Conservation (phyloP, 1,140 invertebrate genomes). For the Drosophila navojoa region DNA sequence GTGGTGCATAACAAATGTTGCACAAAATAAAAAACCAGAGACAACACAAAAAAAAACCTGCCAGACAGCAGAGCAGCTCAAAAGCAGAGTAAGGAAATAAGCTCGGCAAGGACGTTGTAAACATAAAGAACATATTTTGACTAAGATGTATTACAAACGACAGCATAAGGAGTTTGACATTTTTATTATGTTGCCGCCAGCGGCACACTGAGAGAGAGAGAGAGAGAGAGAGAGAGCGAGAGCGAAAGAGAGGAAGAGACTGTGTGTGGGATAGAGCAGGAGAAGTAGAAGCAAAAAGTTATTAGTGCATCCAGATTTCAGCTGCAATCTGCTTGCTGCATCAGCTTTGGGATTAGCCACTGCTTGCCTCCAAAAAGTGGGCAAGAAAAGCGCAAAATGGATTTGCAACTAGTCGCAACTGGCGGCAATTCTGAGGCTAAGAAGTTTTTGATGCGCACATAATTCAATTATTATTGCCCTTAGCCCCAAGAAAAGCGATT, state of each 20-base stretch:
- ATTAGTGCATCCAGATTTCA: conserved; percentile 16
- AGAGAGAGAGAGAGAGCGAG: conserved; percentile 6
- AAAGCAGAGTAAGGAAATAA: conserved; percentile 36
- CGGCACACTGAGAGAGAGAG: conserved; percentile 11
- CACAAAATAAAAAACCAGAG: conserved; percentile 38
- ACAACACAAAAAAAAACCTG: conserved; percentile 8
- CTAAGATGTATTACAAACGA: conserved; percentile 80
- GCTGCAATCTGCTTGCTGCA: conserved; percentile 35
- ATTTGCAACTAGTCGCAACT: conserved; percentile 33
- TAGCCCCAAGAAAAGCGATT: conserved; percentile 38
- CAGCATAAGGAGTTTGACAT: conserved; percentile 79
- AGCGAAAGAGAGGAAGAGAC: conserved; percentile 4
- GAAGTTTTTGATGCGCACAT: conserved; percentile 53
- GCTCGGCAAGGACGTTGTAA: conserved; percentile 38
- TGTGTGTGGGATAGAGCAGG: background rate
- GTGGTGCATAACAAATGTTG: conserved; percentile 61
- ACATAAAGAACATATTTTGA: conserved; percentile 73
- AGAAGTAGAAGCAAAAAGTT: conserved; percentile 3
- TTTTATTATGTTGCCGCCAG: conserved; percentile 70
- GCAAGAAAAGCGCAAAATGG: conserved; percentile 33
- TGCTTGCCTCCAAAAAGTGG: conserved; percentile 16
- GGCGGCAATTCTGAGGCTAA: background rate
- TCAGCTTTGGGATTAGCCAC: conserved; percentile 23
- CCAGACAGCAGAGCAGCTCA: conserved; percentile 7
- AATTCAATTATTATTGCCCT: conserved; percentile 76